Conservation (phyloP, 2,888 invertebrate species). For the Oligia strigilis region DNA sequence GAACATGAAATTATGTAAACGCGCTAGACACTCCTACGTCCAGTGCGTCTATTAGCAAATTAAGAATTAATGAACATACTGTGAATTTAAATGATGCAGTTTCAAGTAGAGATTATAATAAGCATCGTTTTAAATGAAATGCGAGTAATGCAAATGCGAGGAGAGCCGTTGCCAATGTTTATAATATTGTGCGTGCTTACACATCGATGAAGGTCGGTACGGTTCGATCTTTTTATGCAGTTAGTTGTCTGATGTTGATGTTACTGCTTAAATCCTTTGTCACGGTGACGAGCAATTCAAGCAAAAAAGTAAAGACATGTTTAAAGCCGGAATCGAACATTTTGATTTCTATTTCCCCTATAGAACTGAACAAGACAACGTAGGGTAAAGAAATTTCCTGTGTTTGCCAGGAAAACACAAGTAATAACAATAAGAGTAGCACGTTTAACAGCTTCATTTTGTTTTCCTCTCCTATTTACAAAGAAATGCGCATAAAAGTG, state of each 20-base stretch:
- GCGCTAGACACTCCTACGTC: neutral
- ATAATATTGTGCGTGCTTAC: conserved; percentile 65
- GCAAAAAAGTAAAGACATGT: conserved; percentile 18
- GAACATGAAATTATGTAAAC: neutral
- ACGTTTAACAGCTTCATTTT: conserved; percentile 38
- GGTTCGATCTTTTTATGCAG: conserved; percentile 62
- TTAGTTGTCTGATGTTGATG: conserved; percentile 45
- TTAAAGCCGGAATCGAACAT: conserved; percentile 7
- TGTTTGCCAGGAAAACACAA: conserved; percentile 35
- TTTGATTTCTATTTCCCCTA: conserved; percentile 27
- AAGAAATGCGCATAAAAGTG: conserved; percentile 27
- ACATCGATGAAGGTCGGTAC: conserved; percentile 63
- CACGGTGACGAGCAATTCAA: conserved; percentile 36
- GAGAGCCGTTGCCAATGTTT: conserved; percentile 64
- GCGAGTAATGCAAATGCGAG: conserved; percentile 60
- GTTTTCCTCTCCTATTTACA: conserved; percentile 22
- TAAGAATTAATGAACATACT: neutral
- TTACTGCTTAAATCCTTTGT: conserved; percentile 45
- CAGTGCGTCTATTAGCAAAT: neutral
- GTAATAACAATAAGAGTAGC: conserved; percentile 33
- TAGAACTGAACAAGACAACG: conserved; percentile 19
- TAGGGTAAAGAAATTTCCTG: conserved; percentile 9
- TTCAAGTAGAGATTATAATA: conserved; percentile 34
- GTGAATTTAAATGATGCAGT: conserved; percentile 5
- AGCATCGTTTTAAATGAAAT: conserved; percentile 57